Base-by-base conservation (phyloP, 2,888 invertebrate species). In the Pardosa pseudoannulata region DNA sequence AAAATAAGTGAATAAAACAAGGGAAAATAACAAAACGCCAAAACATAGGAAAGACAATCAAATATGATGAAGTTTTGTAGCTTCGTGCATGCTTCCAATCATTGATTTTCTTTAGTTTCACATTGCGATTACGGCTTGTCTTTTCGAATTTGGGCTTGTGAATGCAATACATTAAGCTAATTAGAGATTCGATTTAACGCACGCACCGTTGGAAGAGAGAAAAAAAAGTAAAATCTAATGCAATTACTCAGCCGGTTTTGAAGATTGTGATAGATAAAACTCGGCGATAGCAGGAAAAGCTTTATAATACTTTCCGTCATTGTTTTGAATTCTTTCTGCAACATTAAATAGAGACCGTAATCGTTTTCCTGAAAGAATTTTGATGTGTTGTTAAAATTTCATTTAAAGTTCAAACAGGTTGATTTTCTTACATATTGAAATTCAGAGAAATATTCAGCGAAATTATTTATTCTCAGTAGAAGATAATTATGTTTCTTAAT, bases 101-200 rank as follows among this genome's bases (percentile, higher is more conserved):
- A 78, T 83, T 76, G 82, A 78, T 78, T 83, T 76, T 76, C 76
- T 76, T 71, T 83, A 64, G 65, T 71, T 82, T 75, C 41, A 39
- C 82, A 23, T 72, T 36, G 65, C 71, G 71, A 83, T 83, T 76
- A 83, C 64, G 28, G 76, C 31, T 75, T 83, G 76, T 76, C 76
- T 62, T 76, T 78, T 65, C 46, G 23, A 64, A 83, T 83, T 76
- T 75, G 39, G 32, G 16, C 71, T 31, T 68, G 67, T 32, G 67
- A 50, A 75, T 62, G 62, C 70, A 75, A 74, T 67, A 74, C 81
- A 81, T 74, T 81, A 82, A 62, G 75, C 81, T 82, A 82, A 82
- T 82, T 82, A 82, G 75, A 41, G 71, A 82, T 82, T 82, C 81
- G 75, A 82, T 75, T 82, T 75, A 75, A 75, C 74, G 68, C 74